Evolutionary conservation across 2,888 invertebrate genomes (phyloP).

Genomic region (Thymelicus acteon): DNA sequence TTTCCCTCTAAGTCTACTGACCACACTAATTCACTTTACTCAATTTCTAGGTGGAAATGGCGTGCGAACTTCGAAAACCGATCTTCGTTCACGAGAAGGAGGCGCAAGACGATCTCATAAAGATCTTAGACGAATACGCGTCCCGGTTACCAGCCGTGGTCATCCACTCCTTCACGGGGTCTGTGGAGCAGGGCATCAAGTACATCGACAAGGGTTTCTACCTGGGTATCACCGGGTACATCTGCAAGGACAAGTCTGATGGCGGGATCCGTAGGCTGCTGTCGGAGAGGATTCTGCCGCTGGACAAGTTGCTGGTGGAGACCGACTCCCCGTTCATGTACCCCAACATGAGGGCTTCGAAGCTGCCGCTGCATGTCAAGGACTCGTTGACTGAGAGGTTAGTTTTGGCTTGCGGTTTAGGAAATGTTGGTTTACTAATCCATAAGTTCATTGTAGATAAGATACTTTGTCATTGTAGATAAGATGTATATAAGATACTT

Average conservation of each 20-base stretch:
- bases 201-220: slow-evolving; percentile 95
- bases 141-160: slow-evolving; percentile 90
- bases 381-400: slow-evolving; percentile 93
- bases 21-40: too few relatives aligned
- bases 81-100: slow-evolving; percentile 96
- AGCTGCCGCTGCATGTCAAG: slow-evolving; percentile 94
- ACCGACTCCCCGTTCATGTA: slow-evolving; percentile 99
- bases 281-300: slow-evolving; percentile 91
- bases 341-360: slow-evolving; percentile 96
- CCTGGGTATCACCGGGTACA: slow-evolving; percentile 90
- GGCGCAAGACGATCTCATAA: slow-evolving; percentile 93
- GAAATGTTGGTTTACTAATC: too few relatives aligned
- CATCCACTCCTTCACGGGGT: slow-evolving; percentile 96
- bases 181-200: slow-evolving; percentile 90
- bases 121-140: slow-evolving; percentile 84
- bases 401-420: slow-evolving; percentile 38
- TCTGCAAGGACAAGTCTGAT: slow-evolving; percentile 97
- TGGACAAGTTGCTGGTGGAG: slow-evolving; percentile 94
- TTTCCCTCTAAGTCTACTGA: too few relatives aligned
- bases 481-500: too few relatives aligned
- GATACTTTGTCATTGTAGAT: too few relatives aligned
- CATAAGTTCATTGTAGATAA: too few relatives aligned
- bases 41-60: slow-evolving; percentile 89
- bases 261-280: slow-evolving; percentile 94
- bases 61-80: slow-evolving; percentile 94